Evolutionary conservation across 2,797 vertebrate species (phyloP).

Genomic region (Valencia hispanica): DNA sequence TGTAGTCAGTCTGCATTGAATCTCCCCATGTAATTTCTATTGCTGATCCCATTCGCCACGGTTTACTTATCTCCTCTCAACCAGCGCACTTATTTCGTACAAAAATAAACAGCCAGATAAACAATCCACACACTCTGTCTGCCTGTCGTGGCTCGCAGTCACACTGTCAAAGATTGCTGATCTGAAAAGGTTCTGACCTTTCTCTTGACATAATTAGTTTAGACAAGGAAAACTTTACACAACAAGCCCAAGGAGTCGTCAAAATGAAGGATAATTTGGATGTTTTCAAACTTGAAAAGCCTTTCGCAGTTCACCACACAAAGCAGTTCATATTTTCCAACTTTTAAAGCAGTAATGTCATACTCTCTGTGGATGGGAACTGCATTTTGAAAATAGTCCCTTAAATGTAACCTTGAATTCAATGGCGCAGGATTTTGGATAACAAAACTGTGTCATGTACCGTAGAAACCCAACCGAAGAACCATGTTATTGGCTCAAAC

Average conservation of each 20-base stretch:
- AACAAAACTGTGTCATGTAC: slow-evolving; percentile 1
- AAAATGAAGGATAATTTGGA: slow-evolving; percentile 29
- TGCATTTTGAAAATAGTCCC: neutral
- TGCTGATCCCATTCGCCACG: slow-evolving; percentile 62
- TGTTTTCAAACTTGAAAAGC: neutral
- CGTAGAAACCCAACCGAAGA: slow-evolving; percentile 13
- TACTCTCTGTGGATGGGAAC: neutral
- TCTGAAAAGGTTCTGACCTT: slow-evolving; percentile 62
- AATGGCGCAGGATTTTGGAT: neutral
- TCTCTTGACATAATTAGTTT: slow-evolving; percentile 53
- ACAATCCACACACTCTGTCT: slow-evolving; percentile 43
- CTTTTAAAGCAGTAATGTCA: neutral
- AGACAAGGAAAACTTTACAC: slow-evolving; percentile 42
- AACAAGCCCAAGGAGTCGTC: slow-evolving; percentile 3
- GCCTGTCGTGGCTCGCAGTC: slow-evolving; percentile 35
- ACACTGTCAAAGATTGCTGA: slow-evolving; percentile 42
- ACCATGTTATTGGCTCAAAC: slow-evolving; percentile 24
- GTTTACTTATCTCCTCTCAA: slow-evolving; percentile 56
- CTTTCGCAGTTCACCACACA: neutral
- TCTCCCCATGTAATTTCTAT: slow-evolving; percentile 64
- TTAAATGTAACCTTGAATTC: neutral
- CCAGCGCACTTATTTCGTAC: slow-evolving; percentile 55
- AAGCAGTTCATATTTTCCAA: neutral
- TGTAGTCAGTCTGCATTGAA: slow-evolving; percentile 59
- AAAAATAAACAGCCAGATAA: slow-evolving; percentile 62